Evolutionary conservation across 2,797 vertebrate species (phyloP), one percentile per base, ranked within the genome.

Genomic region (Leptodactylus fallax): DNA sequence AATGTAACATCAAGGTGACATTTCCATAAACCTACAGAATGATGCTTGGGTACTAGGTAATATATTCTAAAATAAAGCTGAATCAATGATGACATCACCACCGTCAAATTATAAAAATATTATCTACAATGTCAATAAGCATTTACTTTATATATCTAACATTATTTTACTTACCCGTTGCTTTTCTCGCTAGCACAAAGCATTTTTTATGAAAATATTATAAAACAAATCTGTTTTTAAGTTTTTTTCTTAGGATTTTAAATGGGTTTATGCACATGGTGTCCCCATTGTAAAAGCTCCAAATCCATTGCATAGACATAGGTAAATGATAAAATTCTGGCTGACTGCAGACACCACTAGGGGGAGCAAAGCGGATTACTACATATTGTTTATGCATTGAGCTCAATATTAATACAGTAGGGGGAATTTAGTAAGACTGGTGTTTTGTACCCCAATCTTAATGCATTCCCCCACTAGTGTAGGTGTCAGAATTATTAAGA

Each of bases 31-130:
- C 19, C 77, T 61, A 61, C 36, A 63, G 10, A 7, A 79, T 9
- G 25, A 19, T 5, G 21, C 16, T 25, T 27, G 12, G 49, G 1
- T 0, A 49, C 17, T 23, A 21, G 12, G 51, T 58, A 19, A 49
- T 63, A 63, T n/a, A 61, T 61, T 16, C 6, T 45, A 45, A 58
- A 27, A 60, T 60, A 77, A 77, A 58, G 56, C 78, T 79, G 78
- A 58, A 36, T 79, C 55, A 17, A 17, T 53, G 21, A 17, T 53
- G 21, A 77, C 53, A 21, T 77, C 49, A 77, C 23, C 74, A 53
- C 74, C 45, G 16, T 56, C 13, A 79, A 16, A 60, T 79, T 63
- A 63, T 81, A 81, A 81, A 80, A 81, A 81, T 81, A 81, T 49
- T 63, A 49, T 65, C 36, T 36, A 36, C 36, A 4, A 36, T 36